These are phyloP conservation scores for Serrognathus titanus DNA, from an alignment of 2,888 invertebrate genomes.

Conservation along the genomic window DNA sequence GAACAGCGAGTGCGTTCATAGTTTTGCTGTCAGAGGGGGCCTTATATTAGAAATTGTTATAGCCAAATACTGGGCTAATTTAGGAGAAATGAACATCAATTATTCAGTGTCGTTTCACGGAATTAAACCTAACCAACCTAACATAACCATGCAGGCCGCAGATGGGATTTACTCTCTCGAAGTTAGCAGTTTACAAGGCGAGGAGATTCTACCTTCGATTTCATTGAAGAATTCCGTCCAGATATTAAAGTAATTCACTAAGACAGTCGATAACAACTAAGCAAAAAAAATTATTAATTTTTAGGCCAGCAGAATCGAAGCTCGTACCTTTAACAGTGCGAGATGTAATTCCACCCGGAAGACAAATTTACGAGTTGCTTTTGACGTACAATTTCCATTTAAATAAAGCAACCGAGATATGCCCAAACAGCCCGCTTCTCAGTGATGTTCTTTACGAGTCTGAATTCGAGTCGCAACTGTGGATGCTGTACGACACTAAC, in stretches of 20 bases:
- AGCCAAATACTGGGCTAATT: constrained; percentile 93
- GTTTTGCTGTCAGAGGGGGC: constrained; percentile 74
- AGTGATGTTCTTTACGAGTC: constrained; percentile 91
- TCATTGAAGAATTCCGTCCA: constrained; percentile 73
- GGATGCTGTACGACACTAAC: constrained; percentile 91
- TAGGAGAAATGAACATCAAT: constrained; percentile 71
- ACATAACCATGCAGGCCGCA: constrained; percentile 68
- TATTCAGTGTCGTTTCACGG: constrained; percentile 83
- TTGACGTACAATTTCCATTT: constrained; percentile 84
- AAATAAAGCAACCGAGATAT: constrained; percentile 77
- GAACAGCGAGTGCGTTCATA: constrained; percentile 65
- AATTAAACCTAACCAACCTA: constrained; percentile 63
- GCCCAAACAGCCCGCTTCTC: constrained; percentile 74
- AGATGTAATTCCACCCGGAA: constrained; percentile 80
- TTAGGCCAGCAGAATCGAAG: constrained; percentile 78
- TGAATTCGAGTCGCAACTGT: constrained; percentile 93
- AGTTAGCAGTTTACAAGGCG: constrained; percentile 67
- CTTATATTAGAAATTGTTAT: constrained; percentile 83
- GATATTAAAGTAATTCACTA: constrained; percentile 56
- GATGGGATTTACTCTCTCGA: constrained; percentile 72
- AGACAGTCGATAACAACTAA: neutral
- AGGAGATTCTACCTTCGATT: constrained; percentile 75
- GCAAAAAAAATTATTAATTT: constrained; percentile 25
- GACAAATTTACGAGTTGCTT: constrained; percentile 88
- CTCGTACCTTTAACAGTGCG: constrained; percentile 72